Conservation (phyloP, 2,797 vertebrate species). For the Myotis pilosus region DNA sequence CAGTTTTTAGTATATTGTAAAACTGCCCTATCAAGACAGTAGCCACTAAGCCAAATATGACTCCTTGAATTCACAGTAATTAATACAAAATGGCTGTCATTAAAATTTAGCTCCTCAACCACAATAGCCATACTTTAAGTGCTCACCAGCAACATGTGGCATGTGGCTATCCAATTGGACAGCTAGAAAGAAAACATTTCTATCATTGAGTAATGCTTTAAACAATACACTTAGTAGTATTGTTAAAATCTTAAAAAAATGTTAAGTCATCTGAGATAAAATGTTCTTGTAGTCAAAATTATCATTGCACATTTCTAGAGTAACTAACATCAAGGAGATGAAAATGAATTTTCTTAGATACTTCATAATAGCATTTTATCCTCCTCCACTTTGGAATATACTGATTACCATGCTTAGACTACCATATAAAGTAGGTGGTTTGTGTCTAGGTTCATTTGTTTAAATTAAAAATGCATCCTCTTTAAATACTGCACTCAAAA, state of each 20-base stretch:
- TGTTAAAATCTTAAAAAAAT: not conserved
- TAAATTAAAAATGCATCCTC: not conserved
- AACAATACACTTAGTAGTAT: not conserved
- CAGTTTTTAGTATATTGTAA: not conserved
- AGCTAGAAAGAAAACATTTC: not conserved
- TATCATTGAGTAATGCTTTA: not conserved
- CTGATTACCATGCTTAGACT: not conserved
- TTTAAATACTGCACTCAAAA: not conserved
- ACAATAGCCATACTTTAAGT: not conserved
- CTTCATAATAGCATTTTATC: not conserved
- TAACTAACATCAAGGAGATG: not conserved
- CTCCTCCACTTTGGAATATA: not conserved
- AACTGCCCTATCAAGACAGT: not conserved
- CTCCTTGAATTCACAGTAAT: not conserved
- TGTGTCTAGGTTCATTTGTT: not conserved
- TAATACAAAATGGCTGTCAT: not conserved
- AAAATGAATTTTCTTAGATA: not conserved
- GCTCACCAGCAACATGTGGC: not conserved
- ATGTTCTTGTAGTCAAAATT: not conserved
- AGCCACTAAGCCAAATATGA: not conserved
- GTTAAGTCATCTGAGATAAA: not conserved
- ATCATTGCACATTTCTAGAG: not conserved
- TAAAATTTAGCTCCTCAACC: not conserved
- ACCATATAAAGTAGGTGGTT: not conserved
- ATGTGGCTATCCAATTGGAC: not conserved